Conservation (phyloP, 2,113 vertebrate genomes). For the Oreochromis spilurus region DNA sequence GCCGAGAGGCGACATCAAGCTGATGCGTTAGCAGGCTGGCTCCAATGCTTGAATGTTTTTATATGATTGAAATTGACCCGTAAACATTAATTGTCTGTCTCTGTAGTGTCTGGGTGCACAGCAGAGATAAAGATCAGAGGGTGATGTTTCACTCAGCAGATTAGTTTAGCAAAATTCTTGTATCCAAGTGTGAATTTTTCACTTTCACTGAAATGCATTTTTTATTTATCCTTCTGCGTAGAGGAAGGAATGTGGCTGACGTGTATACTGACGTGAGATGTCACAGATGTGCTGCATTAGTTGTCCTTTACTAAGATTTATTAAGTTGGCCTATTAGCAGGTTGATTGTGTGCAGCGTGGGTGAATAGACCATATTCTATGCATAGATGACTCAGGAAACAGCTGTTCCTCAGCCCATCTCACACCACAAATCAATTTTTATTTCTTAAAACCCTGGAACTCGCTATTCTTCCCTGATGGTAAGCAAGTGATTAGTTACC, state of each 20-base stretch:
- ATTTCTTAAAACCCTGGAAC: accelerated
- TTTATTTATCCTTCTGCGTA: not conserved
- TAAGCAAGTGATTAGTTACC: not conserved
- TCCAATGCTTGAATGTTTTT: not conserved
- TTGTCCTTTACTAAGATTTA: not conserved
- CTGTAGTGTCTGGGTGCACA: not conserved
- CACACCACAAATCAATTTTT: not conserved
- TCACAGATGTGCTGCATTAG: not conserved
- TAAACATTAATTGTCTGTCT: not conserved
- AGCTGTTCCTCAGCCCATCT: not conserved
- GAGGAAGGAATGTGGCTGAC: not conserved
- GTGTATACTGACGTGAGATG: accelerated
- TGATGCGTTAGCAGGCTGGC: not conserved
- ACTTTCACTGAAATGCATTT: not conserved
- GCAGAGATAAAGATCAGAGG: not conserved
- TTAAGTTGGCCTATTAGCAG: not conserved
- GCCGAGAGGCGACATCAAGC: not conserved
- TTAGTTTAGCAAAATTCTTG: not conserved
- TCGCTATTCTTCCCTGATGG: not conserved
- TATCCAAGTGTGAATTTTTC: not conserved
- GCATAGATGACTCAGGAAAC: not conserved
- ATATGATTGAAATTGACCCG: not conserved
- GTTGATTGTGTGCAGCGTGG: not conserved
- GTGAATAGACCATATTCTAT: not conserved
- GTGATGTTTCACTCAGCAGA: not conserved